phyloP scores from a whole-genome alignment of 2,888 invertebrate genomes.

The Synanthedon vespiformis region DNA sequence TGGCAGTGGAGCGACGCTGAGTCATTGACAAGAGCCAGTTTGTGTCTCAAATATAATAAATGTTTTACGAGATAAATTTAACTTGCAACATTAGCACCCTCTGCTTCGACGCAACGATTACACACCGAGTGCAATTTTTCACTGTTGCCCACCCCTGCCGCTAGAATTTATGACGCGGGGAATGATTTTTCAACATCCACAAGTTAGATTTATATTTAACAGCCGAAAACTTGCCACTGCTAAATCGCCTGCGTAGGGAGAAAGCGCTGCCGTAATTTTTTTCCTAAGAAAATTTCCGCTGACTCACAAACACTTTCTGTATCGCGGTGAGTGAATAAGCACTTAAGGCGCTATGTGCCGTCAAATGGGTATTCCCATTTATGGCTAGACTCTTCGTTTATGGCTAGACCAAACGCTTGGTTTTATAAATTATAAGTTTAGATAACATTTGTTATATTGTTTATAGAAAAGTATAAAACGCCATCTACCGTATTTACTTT shows the following conservation, averaged over 20 bases:
- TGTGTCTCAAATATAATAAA: constrained; percentile 40
- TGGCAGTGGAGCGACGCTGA: constrained; percentile 15
- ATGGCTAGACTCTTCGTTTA: too few relatives aligned
- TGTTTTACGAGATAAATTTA: constrained; percentile 55
- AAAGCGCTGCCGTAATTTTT: constrained; percentile 8
- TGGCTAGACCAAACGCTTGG: too few relatives aligned
- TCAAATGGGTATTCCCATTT: too few relatives aligned
- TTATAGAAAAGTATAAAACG: too few relatives aligned
- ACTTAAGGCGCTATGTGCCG: too few relatives aligned
- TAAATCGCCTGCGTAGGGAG: constrained; percentile 25
- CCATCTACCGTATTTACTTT: too few relatives aligned
- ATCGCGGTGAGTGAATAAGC: constrained; percentile 2
- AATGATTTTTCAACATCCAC: constrained; percentile 64
- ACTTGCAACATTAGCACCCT: constrained; percentile 62
- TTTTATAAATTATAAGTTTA: too few relatives aligned
- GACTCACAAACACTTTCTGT: constrained; percentile 6
- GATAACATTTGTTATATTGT: too few relatives aligned
- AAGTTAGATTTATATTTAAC: constrained; percentile 59
- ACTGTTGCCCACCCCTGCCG: constrained; percentile 50
- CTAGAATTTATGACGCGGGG: constrained; percentile 59
- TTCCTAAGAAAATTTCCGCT: constrained; percentile 7
- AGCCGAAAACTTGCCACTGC: constrained; percentile 38
- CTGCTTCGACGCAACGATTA: constrained; percentile 53
- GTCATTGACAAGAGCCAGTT: constrained; percentile 28
- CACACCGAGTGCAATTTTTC: constrained; percentile 59